phyloP scores from a whole-genome alignment of 1,140 invertebrate species.

The Phocides pigmalion region DNA sequence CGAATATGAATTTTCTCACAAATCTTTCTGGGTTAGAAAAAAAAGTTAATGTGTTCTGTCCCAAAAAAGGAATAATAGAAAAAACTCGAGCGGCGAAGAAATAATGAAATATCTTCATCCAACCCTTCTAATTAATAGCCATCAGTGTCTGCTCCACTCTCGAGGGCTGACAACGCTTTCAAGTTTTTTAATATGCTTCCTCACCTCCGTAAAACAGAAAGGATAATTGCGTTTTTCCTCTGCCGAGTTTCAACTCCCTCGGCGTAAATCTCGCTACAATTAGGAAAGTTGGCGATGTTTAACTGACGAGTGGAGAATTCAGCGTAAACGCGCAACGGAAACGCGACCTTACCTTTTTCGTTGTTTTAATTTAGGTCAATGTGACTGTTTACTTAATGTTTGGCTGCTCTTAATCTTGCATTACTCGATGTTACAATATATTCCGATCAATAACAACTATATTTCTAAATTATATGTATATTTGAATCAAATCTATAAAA shows the following conservation, averaged over 20 bases:
- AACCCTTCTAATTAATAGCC: constrained; percentile 83
- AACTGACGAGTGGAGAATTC: constrained; percentile 40
- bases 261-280: constrained; percentile 73
- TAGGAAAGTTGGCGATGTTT: constrained; percentile 67
- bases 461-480: too few relatives aligned
- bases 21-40: not conserved
- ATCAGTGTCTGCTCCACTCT: constrained; percentile 79
- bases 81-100: constrained; percentile 54
- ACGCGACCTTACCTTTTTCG: constrained; percentile 7
- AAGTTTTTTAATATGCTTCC: constrained; percentile 83
- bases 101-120: constrained; percentile 79
- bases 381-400: not conserved
- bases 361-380: constrained; percentile 27
- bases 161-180: constrained; percentile 76
- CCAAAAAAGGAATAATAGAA: constrained; percentile 46
- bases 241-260: constrained; percentile 60
- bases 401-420: too few relatives aligned
- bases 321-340: constrained; percentile 13
- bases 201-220: constrained; percentile 79
- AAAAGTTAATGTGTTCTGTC: constrained; percentile 6
- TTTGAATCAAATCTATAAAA: too few relatives aligned
- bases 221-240: constrained; percentile 80
- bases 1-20: not conserved
- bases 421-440: too few relatives aligned
- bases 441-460: too few relatives aligned